Evolutionary conservation across 1,140 invertebrate genomes (phyloP), one percentile per base, ranked within the genome.

Genomic region (Drosophila melanica): DNA sequence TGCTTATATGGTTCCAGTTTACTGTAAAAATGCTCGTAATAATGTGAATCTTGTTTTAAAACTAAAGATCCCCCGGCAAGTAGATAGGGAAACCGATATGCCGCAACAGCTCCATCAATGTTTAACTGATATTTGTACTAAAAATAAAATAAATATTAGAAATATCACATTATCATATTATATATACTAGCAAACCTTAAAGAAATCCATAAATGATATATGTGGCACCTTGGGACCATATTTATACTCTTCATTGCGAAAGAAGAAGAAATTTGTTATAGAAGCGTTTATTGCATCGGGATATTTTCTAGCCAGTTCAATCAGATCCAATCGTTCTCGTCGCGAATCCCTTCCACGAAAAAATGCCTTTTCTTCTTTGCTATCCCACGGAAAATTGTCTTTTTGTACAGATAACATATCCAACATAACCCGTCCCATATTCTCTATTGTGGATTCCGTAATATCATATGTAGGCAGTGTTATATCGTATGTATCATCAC

Each of bases 221-320:
- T 97, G 95, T 42, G 95, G 94, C 64, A 95, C 94, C 89, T 95
- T 96, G 20, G 97, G 96, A 20, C 98, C 98, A 94, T 98, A 98
- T 90, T 95, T 94, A 53, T 95, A 92, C 91, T 97, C 95, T 92
- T 98, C 94, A 87, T 98, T 95, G 63, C 95, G 94, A 90, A 98
- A 99, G 93, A 99, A 99, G 91, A 99, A 99, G 92, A 99, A 99
- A 92, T 98, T 98, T 4, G 98, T 99, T 5, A 99, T 94, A 0
- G 97, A 97, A 10, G 95, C 98, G 93, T 99, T 98, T 64, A 98
- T 95, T 0, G 98, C 90, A 60, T 98, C 94, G 4, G 97, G 95
- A 93, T 98, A 78, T 69, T 95, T 93, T 76, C 95, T 93, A 0
- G 96, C 94, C 71, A 99, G 94, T 62, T 96, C 95, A 12, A 99